Evolutionary conservation across 2,113 vertebrate genomes (phyloP).

Genomic region (Cheirogaleus medius): DNA sequence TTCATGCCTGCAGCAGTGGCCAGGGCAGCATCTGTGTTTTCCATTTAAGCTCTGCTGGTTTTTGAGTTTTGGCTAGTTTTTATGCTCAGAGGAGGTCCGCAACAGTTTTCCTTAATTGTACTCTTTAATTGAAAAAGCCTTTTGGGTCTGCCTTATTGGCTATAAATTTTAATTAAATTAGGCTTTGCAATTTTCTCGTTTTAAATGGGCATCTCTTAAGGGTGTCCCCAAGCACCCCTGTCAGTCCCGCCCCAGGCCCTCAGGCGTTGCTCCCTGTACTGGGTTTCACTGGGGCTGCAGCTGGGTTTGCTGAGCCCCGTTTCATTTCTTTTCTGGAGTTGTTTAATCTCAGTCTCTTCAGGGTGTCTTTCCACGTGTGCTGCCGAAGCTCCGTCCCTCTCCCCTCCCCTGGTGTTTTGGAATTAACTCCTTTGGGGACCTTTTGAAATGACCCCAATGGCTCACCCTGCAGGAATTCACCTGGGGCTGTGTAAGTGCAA

Average conservation of each 20-base stretch:
- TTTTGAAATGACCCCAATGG: background rate
- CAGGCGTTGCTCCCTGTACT: background rate
- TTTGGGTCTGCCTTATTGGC: background rate
- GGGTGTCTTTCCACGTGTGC: background rate
- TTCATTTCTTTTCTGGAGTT: background rate
- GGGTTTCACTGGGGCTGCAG: background rate
- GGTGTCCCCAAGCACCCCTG: background rate
- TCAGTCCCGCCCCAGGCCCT: background rate
- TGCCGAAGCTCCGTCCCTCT: background rate
- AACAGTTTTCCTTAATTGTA: conserved; percentile 66
- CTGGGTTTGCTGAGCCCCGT: background rate
- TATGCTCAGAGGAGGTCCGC: conserved; percentile 60
- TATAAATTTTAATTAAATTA: conserved; percentile 33
- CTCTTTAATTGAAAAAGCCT: conserved; percentile 71
- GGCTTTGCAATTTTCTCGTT: conserved; percentile 26
- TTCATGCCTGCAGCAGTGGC: background rate
- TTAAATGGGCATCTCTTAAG: background rate
- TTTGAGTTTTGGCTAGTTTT: background rate
- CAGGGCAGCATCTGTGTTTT: background rate
- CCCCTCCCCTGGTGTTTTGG: background rate
- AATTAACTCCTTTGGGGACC: background rate
- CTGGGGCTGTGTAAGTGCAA: background rate
- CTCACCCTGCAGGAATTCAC: background rate
- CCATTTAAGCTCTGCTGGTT: conserved; percentile 52
- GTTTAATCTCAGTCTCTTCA: background rate